Percentiles rank a stretch among this genome's conserved stretches.
These are phyloP conservation scores for Bicyclus anynana DNA, from an alignment of 1,140 invertebrate species.

Conservation along the genomic window DNA sequence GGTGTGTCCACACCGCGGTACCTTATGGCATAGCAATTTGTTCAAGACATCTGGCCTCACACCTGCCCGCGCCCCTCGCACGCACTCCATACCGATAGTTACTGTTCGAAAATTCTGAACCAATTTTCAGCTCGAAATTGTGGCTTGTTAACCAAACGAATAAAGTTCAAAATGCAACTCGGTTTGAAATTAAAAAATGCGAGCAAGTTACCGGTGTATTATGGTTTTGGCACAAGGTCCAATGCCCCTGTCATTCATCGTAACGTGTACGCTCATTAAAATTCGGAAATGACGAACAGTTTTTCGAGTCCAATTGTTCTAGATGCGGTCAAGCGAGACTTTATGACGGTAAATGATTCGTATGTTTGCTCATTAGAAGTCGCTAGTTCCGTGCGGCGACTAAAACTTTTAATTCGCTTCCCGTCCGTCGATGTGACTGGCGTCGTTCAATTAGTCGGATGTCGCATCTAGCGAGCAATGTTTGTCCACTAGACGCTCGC, in stretches of 20 bases:
- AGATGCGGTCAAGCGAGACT: conserved; percentile 60
- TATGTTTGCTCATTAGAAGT: conserved; percentile 57
- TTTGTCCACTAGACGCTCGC: conserved; percentile 45
- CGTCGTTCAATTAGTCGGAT: conserved; percentile 56
- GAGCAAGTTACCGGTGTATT: conserved; percentile 46
- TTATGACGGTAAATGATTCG: conserved; percentile 48
- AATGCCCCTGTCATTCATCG: conserved; percentile 68
- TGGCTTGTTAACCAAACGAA: conserved; percentile 14
- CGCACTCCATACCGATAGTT: conserved; percentile 58
- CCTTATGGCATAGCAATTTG: conserved; percentile 73
- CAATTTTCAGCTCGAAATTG: conserved; percentile 12
- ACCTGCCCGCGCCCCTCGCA: conserved; percentile 61
- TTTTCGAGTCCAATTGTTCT: conserved; percentile 64
- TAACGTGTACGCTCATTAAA: conserved; percentile 66
- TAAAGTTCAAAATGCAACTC: conserved; percentile 41
- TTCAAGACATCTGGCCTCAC: conserved; percentile 75
- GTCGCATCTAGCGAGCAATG: conserved; percentile 43
- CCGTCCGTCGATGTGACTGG: conserved; percentile 44
- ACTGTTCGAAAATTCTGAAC: conserved; percentile 23
- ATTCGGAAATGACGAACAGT: conserved; percentile 74
- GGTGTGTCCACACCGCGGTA: conserved; percentile 65
- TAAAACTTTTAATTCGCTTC: conserved; percentile 51
- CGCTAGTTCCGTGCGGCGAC: conserved; percentile 36
- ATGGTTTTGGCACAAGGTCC: conserved; percentile 69
- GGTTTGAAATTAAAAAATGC: conserved; percentile 13